Percentiles rank a stretch among this genome's conserved stretches.
Evolutionary conservation across 2,888 invertebrate genomes (phyloP).

Genomic region (Scaptodrosophila latifasciaeformis): DNA sequence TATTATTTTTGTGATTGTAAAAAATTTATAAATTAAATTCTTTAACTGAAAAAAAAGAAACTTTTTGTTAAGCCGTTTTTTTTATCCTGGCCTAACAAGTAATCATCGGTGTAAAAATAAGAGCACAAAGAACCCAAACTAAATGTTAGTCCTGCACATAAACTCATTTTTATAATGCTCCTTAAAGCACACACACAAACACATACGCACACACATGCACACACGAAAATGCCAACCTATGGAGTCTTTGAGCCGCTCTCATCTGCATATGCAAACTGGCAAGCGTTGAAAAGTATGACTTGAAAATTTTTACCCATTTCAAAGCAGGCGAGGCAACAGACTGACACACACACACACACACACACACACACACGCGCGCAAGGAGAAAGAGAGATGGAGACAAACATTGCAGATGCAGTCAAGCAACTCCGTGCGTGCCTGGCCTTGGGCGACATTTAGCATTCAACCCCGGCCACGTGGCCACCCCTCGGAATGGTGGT

Average conservation of each 20-base stretch:
- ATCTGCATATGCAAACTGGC: conserved; percentile 26
- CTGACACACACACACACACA: too few relatives aligned
- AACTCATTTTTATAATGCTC: conserved; percentile 44
- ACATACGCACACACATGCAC: background rate
- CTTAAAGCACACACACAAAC: conserved; percentile 8
- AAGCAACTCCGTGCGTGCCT: background rate
- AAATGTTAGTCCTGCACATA: too few relatives aligned
- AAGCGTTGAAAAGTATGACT: conserved; percentile 31
- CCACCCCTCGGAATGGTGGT: conserved; percentile 7
- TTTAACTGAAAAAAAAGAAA: too few relatives aligned
- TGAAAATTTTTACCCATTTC: too few relatives aligned
- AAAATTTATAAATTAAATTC: too few relatives aligned
- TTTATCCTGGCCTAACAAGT: too few relatives aligned
- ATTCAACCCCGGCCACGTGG: conserved; percentile 14
- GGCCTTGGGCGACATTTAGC: conserved; percentile 45
- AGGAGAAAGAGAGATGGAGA: background rate
- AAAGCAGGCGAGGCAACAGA: too few relatives aligned
- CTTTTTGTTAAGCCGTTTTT: too few relatives aligned
- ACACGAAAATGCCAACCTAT: too few relatives aligned
- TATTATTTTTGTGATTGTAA: too few relatives aligned
- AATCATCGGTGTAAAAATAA: too few relatives aligned
- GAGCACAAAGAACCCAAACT: too few relatives aligned
- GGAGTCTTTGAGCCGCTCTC: conserved; percentile 19
- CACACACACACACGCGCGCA: background rate
- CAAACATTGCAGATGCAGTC: background rate